Base-by-base conservation (phyloP, 2,888 invertebrate genomes). In the Morpho achilles region DNA sequence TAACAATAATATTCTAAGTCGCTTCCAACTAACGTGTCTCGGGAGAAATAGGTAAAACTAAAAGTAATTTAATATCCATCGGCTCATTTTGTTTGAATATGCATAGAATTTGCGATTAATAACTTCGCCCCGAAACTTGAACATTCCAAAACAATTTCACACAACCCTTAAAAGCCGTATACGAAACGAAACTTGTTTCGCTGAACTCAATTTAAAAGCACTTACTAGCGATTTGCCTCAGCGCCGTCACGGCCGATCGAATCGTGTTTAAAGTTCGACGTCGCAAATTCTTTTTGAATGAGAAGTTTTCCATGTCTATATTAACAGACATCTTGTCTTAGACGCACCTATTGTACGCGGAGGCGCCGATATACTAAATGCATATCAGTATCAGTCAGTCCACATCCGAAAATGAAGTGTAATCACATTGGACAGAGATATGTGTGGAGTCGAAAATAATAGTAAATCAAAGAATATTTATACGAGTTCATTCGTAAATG, bases 171-270 rank as follows among this genome's bases (percentile, higher is more conserved):
- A 53, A 47, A 48, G 53, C 53, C 39, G 43, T 42, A n/a, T 56
- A 52, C 56, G 49, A 50, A 59, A 44, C 10, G 7, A 48, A 48
- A 54, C 47, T 45, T 48, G 54, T 53, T 49, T 58, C 16, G 22
- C 56, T 50, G 56, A 61, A 63, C 54, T 68, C 66, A 68, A 74
- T 71, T 60, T 66, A 66, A 71, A 68, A 73, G 63, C 70, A 87
- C 89, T 88, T 77, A 89, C 89, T 87, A 61, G 89, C 82, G 70
- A 91, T 85, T 79, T 90, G 90, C 73, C 80, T 84, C 66, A 89
- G 77, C 67, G 87, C 88, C 63, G 84, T 83, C 72, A 89, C 83
- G 60, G 89, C 87, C 16, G 85, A 83, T 70, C 86, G 87, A 67
- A 91, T 74, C 56, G 91, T 91, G 71, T 84, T 90, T 70, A 87